These are phyloP conservation scores for Xenopus tropicalis DNA, from an alignment of 2,113 vertebrate genomes.

Conservation along the genomic window DNA sequence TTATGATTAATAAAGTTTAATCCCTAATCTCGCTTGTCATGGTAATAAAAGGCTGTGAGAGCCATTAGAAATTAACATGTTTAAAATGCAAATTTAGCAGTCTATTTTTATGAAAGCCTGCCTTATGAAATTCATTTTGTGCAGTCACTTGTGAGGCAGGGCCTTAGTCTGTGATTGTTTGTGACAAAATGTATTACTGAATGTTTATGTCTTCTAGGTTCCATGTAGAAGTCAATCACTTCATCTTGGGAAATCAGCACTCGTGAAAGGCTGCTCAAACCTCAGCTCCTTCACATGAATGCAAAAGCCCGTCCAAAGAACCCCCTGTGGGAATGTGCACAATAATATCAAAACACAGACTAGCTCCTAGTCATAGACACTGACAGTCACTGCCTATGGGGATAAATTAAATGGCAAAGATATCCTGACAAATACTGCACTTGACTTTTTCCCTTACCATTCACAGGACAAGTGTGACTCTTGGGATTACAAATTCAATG, in stretches of 20 bases:
- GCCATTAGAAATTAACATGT: conserved; percentile 40
- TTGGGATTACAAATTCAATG: conserved; percentile 78
- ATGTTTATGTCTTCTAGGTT: conserved; percentile 54
- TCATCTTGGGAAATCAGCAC: conserved; percentile 48
- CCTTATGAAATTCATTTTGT: conserved; percentile 49
- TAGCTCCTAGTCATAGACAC: conserved; percentile 72
- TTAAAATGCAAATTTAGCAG: conserved; percentile 43
- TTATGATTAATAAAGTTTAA: conserved; percentile 49
- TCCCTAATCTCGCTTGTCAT: conserved; percentile 35
- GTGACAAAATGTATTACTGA: conserved; percentile 52
- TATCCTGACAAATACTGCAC: conserved; percentile 75
- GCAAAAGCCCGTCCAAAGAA: conserved; percentile 61
- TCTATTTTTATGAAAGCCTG: conserved; percentile 40
- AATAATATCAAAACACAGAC: conserved; percentile 75
- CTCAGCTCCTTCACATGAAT: conserved; percentile 62
- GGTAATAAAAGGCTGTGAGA: conserved; percentile 22
- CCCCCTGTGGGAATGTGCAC: conserved; percentile 67
- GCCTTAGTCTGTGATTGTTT: conserved; percentile 56
- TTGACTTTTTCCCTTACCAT: conserved; percentile 72
- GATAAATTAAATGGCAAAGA: conserved; percentile 65
- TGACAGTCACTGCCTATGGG: conserved; percentile 78
- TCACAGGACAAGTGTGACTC: conserved; percentile 64
- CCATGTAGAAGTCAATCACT: conserved; percentile 53
- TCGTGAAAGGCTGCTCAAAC: conserved; percentile 55
- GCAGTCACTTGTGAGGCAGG: conserved; percentile 50